A percentile compares a stretch with the other conserved stretches of the same genome.
Conservation (phyloP, 2,888 invertebrate species). For the Ptychoptera albimana region DNA sequence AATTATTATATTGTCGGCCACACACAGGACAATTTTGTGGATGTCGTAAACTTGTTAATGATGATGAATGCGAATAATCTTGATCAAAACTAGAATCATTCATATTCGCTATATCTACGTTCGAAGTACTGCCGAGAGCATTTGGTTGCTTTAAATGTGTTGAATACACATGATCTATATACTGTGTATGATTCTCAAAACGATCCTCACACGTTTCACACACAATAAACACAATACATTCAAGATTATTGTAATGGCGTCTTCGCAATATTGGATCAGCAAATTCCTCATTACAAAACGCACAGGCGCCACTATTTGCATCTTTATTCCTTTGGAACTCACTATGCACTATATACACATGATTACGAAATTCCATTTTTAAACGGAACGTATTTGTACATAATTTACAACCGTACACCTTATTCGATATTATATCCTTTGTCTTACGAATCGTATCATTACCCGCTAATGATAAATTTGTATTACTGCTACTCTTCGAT, state of each 20-base stretch:
- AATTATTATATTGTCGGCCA: slow-evolving; percentile 30
- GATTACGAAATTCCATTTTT: slow-evolving; percentile 29
- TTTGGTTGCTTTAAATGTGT: slow-evolving; percentile 20
- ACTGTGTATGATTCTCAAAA: slow-evolving; percentile 27
- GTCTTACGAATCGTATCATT: slow-evolving; percentile 17
- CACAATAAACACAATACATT: slow-evolving; percentile 27
- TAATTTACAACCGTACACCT: slow-evolving; percentile 29
- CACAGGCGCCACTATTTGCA: slow-evolving; percentile 25
- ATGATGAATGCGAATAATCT: background rate
- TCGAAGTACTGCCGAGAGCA: slow-evolving; percentile 13
- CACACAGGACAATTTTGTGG: slow-evolving; percentile 30
- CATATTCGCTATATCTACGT: slow-evolving; percentile 11
- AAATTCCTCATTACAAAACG: slow-evolving; percentile 26
- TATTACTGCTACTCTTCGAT: slow-evolving; percentile 9
- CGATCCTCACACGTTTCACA: slow-evolving; percentile 30
- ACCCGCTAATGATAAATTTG: too few species aligned
- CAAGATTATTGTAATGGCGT: slow-evolving; percentile 31
- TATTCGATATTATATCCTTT: slow-evolving; percentile 29
- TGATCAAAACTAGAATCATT: slow-evolving; percentile 1
- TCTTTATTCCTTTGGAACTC: slow-evolving; percentile 26
- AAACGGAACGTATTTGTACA: slow-evolving; percentile 28
- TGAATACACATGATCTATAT: slow-evolving; percentile 29
- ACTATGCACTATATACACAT: slow-evolving; percentile 29
- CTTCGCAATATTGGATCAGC: slow-evolving; percentile 27
- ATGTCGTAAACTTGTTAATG: slow-evolving; percentile 17